Conservation (phyloP, 2,113 vertebrate genomes). For the Oncorhynchus tshawytscha region DNA sequence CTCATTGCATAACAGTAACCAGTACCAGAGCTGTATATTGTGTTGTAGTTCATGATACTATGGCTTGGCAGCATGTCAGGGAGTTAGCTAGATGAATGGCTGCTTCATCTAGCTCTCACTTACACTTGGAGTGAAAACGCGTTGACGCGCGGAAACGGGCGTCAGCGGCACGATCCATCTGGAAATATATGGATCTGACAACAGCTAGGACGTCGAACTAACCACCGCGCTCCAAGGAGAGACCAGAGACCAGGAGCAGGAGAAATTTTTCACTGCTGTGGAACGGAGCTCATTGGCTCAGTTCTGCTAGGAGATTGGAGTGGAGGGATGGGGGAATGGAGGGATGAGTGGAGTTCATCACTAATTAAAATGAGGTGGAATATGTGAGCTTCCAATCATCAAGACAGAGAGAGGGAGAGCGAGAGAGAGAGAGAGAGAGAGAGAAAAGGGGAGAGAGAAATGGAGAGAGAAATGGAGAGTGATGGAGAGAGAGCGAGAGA, state of each 20-base stretch:
- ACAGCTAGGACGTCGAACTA: slow-evolving; percentile 1
- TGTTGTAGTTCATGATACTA: slow-evolving; percentile 5
- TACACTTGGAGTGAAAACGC: slow-evolving; percentile 31
- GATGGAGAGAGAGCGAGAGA: too few species aligned
- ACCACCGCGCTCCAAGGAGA: neutral
- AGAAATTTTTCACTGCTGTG: slow-evolving; percentile 62
- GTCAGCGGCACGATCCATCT: slow-evolving; percentile 29
- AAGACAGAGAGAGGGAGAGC: slow-evolving; percentile 10
- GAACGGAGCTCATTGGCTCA: slow-evolving; percentile 46
- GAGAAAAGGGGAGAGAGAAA: neutral
- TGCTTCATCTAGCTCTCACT: slow-evolving; percentile 2
- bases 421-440: slow-evolving; percentile 4
- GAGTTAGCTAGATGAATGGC: slow-evolving; percentile 23
- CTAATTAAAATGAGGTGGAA: slow-evolving; percentile 67
- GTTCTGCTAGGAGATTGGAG: slow-evolving; percentile 25
- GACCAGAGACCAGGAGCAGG: slow-evolving; percentile 25
- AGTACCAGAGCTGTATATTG: neutral
- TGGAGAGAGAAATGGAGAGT: too few species aligned
- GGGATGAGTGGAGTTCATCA: neutral
- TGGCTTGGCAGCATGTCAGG: slow-evolving; percentile 13
- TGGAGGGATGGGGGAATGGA: slow-evolving; percentile 12
- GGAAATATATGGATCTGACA: slow-evolving; percentile 53
- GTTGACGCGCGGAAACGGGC: slow-evolving; percentile 39
- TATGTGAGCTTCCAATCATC: slow-evolving; percentile 66
- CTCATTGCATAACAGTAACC: neutral